Evolutionary conservation across 2,888 invertebrate genomes (phyloP).

Genomic region (Brachynemurus nebulosus): DNA sequence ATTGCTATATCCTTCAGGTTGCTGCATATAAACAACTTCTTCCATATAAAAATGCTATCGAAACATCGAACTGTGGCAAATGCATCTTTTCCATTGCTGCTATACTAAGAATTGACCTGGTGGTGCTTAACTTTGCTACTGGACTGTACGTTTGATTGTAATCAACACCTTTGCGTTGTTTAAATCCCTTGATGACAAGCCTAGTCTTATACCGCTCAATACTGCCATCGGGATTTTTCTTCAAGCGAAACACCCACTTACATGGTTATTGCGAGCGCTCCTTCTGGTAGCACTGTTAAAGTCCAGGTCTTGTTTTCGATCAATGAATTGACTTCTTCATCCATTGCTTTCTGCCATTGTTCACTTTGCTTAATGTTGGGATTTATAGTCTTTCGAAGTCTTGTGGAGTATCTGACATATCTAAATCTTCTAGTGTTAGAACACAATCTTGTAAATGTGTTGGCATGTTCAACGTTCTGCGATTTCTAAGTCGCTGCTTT

Average conservation of each 20-base stretch:
- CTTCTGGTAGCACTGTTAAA: not conserved
- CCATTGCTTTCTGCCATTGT: not conserved
- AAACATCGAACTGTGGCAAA: too few relatives aligned
- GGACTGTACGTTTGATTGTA: too few relatives aligned
- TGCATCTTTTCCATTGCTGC: too few relatives aligned
- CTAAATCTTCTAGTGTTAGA: not conserved
- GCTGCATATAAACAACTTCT: too few relatives aligned
- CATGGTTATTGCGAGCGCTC: not conserved
- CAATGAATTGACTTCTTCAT: not conserved
- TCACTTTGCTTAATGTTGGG: not conserved
- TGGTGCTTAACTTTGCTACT: too few relatives aligned
- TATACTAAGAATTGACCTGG: too few relatives aligned
- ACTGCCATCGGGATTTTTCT: not conserved
- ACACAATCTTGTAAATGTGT: not conserved
- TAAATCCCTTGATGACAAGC: too few relatives aligned
- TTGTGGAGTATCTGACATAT: not conserved
- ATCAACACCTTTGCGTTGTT: too few relatives aligned
- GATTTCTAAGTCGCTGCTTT: not conserved
- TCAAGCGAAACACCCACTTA: not conserved
- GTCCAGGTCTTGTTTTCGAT: not conserved
- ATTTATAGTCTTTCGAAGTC: not conserved
- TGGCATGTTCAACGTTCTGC: not conserved
- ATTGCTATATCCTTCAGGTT: too few relatives aligned
- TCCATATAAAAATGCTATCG: too few relatives aligned
- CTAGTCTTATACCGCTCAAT: not conserved